A percentile compares a stretch with the other conserved stretches of the same genome.
phyloP scores from a whole-genome alignment of 2,113 vertebrate genomes.

The Hydropotes inermis region DNA sequence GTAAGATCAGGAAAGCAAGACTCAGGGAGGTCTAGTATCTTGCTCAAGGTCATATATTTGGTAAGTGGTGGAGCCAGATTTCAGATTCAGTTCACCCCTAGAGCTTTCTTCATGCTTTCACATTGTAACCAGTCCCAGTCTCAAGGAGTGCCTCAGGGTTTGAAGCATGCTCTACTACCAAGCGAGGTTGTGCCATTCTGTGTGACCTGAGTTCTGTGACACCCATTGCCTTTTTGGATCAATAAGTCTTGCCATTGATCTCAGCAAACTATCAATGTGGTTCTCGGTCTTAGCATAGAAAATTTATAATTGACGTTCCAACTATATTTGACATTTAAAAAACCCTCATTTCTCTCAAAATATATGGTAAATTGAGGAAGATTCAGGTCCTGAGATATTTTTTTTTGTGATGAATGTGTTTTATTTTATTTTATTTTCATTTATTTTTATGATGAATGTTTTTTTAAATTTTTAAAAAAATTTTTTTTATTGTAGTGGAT shows the following conservation, averaged over 20 bases:
- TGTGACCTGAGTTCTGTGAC: not conserved
- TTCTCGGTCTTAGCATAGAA: not conserved
- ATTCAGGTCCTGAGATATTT: not conserved
- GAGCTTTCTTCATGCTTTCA: not conserved
- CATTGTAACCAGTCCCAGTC: fast-evolving
- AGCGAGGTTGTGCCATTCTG: not conserved
- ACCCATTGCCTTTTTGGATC: not conserved
- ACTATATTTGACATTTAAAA: not conserved
- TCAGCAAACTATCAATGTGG: not conserved
- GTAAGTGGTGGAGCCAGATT: not conserved
- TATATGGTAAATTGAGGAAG: not conserved
- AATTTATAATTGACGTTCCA: not conserved
- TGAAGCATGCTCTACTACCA: not conserved
- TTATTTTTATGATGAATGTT: too few relatives aligned
- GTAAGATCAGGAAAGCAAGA: not conserved
- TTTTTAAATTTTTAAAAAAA: too few relatives aligned
- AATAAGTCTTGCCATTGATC: not conserved
- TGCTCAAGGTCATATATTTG: not conserved
- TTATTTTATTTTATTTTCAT: too few relatives aligned
- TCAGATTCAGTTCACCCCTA: not conserved
- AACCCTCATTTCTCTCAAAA: not conserved
- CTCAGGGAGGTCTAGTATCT: not conserved
- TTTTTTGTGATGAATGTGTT: too few relatives aligned
- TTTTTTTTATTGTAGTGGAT: too few relatives aligned
- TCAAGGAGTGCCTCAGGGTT: too few relatives aligned